Base-by-base conservation (phyloP, 2,113 vertebrate species). In the Willisornis vidua region DNA sequence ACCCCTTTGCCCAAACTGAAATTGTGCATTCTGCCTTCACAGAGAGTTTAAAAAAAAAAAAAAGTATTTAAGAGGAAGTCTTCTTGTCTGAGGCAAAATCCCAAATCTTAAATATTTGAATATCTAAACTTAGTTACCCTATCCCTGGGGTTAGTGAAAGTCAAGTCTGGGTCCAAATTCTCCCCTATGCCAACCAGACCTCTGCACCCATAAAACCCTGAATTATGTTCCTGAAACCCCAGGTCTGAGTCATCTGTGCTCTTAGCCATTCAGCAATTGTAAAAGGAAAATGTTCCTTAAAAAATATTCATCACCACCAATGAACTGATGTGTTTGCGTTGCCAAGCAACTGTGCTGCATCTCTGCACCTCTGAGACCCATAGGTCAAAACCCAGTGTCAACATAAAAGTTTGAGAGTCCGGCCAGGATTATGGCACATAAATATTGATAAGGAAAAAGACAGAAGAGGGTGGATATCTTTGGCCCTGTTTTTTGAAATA, bases 341-440 rank as follows among this genome's bases (percentile, higher is more conserved):
- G 90, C 96, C 80, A 92, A 85, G 94, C 88, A 94, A 96, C 95
- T 1, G 3, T 3, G 3, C 59, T 71, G 63, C 59, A 75, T 83
- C 78, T 93, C 55, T 78, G 67, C 72, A 92, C 81, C 74, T 96
- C 67, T 0, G 8, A 92, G 89, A 93, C 51, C 70, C 46, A 41
- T 1, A 5, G 91, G 87, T 96, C 90, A 93, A 92, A 95, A 72
- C 43, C 19, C 67, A 77, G 14, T 81, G 83, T 85, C 63, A 78
- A 78, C 61, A 85, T 63, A 66, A 73, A 95, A 95, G 81, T 94
- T 76, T 87, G 78, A 84, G 43, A 93, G 66, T 72, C 59, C 80
- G 58, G 62, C 77, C 77, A 94, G 63, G 65, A 90, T 61, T 66
- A 65, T 41, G 72, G 46, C 23, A 68, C 18, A 81, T 92, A 63